Evolutionary conservation across 1,140 invertebrate species (phyloP).

Genomic region (Calliphora vicina): DNA sequence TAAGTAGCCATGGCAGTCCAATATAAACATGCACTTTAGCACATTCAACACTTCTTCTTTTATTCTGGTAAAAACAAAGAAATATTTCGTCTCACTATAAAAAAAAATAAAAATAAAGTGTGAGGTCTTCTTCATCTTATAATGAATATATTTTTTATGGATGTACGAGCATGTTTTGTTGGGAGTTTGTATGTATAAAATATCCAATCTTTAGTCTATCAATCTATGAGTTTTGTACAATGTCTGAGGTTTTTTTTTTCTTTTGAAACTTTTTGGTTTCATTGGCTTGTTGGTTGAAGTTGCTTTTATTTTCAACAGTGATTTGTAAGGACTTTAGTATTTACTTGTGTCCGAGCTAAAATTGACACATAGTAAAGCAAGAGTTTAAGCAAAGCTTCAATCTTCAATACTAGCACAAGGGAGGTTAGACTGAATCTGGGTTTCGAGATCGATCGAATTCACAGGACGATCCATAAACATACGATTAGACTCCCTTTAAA

Average conservation of each 20-base stretch:
- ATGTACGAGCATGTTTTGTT: no score
- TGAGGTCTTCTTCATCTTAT: constrained; percentile 28
- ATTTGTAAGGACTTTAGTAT: no score
- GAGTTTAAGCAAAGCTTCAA: no score
- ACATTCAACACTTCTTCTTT: neutral
- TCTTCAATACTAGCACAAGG: no score
- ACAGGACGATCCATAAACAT: no score
- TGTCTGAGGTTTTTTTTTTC: neutral
- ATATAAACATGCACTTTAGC: constrained; percentile 7
- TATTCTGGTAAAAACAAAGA: neutral
- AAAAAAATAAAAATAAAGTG: neutral
- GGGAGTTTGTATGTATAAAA: constrained; percentile 18
- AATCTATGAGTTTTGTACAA: constrained; percentile 5
- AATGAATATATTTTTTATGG: neutral
- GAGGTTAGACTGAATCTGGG: no score
- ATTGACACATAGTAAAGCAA: no score
- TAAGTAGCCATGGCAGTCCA: neutral
- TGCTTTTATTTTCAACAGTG: neutral
- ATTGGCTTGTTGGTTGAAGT: neutral
- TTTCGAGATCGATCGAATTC: no score
- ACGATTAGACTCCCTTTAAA: no score
- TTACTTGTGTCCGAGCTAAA: no score
- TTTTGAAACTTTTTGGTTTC: neutral
- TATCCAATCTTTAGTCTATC: constrained; percentile 21
- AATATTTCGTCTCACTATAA: neutral